These are phyloP conservation scores for Tortricodes alternella DNA, from an alignment of 2,888 invertebrate species.

Conservation along the genomic window DNA sequence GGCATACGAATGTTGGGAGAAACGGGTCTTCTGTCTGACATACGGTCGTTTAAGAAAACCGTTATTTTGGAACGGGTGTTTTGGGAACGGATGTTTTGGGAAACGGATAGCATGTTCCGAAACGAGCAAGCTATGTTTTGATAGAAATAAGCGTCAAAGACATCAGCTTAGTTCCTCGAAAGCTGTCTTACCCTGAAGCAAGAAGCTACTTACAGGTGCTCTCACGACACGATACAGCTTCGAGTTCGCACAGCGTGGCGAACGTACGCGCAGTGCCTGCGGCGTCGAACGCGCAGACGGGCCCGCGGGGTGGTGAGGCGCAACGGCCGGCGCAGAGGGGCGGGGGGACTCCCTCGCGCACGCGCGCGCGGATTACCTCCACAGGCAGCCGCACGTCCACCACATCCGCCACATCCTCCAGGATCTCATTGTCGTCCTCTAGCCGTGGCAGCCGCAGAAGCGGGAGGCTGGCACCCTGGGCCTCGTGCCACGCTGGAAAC, in stretches of 20 bases:
- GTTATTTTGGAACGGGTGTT: no score
- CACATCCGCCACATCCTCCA: slow-evolving; percentile 33
- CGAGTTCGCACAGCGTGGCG: slow-evolving; percentile 81
- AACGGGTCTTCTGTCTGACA: no score
- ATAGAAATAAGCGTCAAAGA: background rate
- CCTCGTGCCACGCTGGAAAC: slow-evolving; percentile 63
- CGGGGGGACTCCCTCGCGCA: slow-evolving; percentile 70
- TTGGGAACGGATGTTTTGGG: no score
- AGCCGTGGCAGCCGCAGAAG: slow-evolving; percentile 55
- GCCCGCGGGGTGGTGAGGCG: slow-evolving; percentile 70
- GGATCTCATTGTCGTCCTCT: slow-evolving; percentile 52
- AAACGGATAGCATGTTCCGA: no score
- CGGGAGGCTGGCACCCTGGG: slow-evolving; percentile 60
- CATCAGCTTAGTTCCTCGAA: no score
- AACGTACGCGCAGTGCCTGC: slow-evolving; percentile 81
- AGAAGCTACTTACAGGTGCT: slow-evolving; percentile 77
- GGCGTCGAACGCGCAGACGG: slow-evolving; percentile 83
- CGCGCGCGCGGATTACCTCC: slow-evolving; percentile 53
- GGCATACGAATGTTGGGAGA: no score
- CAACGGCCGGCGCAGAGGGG: slow-evolving; percentile 71
- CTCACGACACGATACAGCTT: slow-evolving; percentile 81
- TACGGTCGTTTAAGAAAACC: no score
- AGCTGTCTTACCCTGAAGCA: background rate
- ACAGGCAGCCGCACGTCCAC: slow-evolving; percentile 43
- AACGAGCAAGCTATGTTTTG: background rate